Percentiles rank a stretch among this genome's conserved stretches.
Evolutionary conservation across 2,797 vertebrate species (phyloP).

Genomic region (Smutsia temminckii): DNA sequence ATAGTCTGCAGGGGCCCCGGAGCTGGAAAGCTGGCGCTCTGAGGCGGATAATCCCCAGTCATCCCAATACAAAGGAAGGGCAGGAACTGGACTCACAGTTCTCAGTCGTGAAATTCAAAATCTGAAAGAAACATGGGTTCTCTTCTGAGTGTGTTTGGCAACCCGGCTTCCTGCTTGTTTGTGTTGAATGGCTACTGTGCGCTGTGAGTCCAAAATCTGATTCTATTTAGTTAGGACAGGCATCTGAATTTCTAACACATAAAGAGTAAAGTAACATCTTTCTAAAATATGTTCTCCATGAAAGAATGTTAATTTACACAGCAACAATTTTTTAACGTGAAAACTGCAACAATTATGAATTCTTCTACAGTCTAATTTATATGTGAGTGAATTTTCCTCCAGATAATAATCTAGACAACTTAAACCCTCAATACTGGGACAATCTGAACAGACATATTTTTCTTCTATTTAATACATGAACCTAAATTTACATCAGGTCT

Average conservation of each 20-base stretch:
- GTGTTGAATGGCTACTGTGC: constrained; percentile 76
- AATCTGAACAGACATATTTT: constrained; percentile 68
- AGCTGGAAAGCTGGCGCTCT: constrained; percentile 29
- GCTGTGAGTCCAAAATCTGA: constrained; percentile 78
- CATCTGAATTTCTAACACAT: constrained; percentile 82
- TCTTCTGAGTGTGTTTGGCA: constrained; percentile 62
- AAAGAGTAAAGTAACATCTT: constrained; percentile 82
- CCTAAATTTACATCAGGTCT: constrained; percentile 19
- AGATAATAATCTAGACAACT: constrained; percentile 76
- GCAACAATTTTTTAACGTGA: constrained; percentile 80
- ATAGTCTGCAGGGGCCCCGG: constrained; percentile 69
- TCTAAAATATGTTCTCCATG: constrained; percentile 80
- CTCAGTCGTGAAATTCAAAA: constrained; percentile 57
- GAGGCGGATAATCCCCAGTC: constrained; percentile 64
- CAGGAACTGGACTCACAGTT: constrained; percentile 57
- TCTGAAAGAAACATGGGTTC: constrained; percentile 42
- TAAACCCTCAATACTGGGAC: constrained; percentile 65
- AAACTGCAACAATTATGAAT: constrained; percentile 79
- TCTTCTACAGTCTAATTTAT: constrained; percentile 77
- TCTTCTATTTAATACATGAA: constrained; percentile 63
- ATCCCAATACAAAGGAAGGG: constrained; percentile 66
- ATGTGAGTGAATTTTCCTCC: constrained; percentile 72
- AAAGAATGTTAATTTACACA: constrained; percentile 81
- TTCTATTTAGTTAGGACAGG: constrained; percentile 79
- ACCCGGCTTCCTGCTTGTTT: constrained; percentile 69